Evolutionary conservation across 92 coral and sea anemone genomes (phyloP).

Genomic region (Phymanthus crucifer): DNA sequence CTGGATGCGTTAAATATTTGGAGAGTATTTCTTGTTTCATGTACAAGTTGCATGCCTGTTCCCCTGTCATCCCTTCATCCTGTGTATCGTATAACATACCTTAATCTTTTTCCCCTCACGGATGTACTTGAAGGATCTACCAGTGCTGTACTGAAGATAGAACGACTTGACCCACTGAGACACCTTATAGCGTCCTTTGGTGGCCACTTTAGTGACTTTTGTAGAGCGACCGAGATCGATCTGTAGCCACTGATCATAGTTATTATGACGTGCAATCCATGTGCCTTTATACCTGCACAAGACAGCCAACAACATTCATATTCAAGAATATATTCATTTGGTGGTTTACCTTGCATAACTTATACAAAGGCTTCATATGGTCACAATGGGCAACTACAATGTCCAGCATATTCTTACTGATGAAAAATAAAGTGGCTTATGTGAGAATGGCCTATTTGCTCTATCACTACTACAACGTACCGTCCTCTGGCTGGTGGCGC

Average conservation of each 20-base stretch:
- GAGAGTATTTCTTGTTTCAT: too few species aligned
- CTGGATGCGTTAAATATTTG: too few species aligned
- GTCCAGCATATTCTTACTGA: too few species aligned
- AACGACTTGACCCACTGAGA: constrained; percentile 38
- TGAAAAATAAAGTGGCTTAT: not conserved
- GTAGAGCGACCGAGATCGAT: constrained; percentile 48
- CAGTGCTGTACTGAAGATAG: constrained; percentile 28
- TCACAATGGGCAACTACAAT: too few species aligned
- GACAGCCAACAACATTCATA: not conserved
- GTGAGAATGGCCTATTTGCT: too few species aligned
- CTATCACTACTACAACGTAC: not conserved
- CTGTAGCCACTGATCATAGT: constrained; percentile 53
- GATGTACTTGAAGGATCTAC: constrained; percentile 24
- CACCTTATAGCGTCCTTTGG: constrained; percentile 21
- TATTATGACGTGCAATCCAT: constrained; percentile 54
- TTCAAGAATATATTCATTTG: not conserved
- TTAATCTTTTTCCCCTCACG: constrained; percentile 16
- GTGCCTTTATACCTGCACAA: constrained; percentile 21
- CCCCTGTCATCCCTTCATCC: too few species aligned
- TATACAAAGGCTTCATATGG: too few species aligned
- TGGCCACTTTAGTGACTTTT: constrained; percentile 41
- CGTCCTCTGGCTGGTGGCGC: constrained; percentile 62
- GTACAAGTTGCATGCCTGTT: not conserved
- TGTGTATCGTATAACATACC: constrained; percentile 7
- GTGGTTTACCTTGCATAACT: too few species aligned